phyloP scores from a whole-genome alignment of 2,888 invertebrate species.

The Ormyrus thymus region DNA sequence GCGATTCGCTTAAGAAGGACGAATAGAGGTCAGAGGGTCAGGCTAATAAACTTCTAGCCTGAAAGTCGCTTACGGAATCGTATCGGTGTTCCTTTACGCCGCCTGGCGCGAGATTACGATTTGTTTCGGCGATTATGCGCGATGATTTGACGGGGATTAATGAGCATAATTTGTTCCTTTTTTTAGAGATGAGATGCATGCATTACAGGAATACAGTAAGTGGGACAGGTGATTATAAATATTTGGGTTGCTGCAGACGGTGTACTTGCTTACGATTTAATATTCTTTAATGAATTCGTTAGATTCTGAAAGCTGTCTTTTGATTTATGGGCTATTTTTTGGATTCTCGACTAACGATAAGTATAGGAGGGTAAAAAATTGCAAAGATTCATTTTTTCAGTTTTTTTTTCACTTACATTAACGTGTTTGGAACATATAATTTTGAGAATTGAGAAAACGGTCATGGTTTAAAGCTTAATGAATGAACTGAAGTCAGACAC shows the following conservation, averaged over 20 bases:
- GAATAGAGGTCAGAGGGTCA: conserved; percentile 58
- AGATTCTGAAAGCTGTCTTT: too few species aligned
- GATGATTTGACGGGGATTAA: conserved; percentile 16
- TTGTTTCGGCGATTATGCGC: background rate
- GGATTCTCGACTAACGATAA: too few species aligned
- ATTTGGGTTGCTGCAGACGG: background rate
- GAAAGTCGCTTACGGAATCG: background rate
- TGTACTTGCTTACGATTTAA: background rate
- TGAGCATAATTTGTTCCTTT: background rate
- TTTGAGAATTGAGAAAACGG: background rate
- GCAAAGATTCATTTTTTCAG: background rate
- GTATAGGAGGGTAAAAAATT: background rate
- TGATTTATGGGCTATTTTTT: too few species aligned
- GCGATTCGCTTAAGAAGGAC: conserved; percentile 10
- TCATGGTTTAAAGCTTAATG: too few species aligned
- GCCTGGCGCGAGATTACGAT: background rate
- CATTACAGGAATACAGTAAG: background rate
- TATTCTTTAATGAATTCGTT: background rate
- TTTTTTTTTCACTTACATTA: background rate
- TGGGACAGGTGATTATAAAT: background rate
- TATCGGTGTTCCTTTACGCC: background rate
- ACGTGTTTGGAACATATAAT: background rate
- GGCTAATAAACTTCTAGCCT: conserved; percentile 42
- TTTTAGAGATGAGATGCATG: background rate
- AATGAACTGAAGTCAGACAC: too few species aligned